Percentiles rank a stretch among this genome's conserved stretches.
These are phyloP conservation scores for Oophaga sylvatica DNA, from an alignment of 2,797 vertebrate genomes.

Conservation along the genomic window DNA sequence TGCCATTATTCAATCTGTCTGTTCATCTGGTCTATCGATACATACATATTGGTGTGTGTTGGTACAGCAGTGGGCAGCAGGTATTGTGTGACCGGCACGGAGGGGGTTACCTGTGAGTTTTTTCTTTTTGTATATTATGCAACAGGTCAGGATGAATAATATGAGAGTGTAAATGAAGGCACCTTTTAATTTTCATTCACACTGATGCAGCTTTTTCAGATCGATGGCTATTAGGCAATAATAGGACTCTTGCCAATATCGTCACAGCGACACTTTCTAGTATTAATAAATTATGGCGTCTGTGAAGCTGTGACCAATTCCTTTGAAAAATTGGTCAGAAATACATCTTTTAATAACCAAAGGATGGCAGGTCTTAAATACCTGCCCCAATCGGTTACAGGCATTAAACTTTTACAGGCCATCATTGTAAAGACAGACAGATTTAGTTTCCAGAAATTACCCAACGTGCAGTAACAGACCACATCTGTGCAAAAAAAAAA, in stretches of 20 bases:
- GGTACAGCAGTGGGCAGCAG: slow-evolving; percentile 65
- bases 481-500: slow-evolving; percentile 75
- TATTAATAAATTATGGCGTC: slow-evolving; percentile 66
- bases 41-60: slow-evolving; percentile 71
- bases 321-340: not conserved
- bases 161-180: slow-evolving; percentile 50
- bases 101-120: slow-evolving; percentile 47
- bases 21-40: slow-evolving; percentile 74
- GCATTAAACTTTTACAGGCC: slow-evolving; percentile 37
- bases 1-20: slow-evolving; percentile 74
- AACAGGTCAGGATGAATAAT: slow-evolving; percentile 64
- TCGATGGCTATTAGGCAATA: slow-evolving; percentile 54
- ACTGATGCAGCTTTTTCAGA: slow-evolving; percentile 52
- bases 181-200: slow-evolving; percentile 54
- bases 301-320: slow-evolving; percentile 57
- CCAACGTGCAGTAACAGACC: slow-evolving; percentile 73
- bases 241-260: slow-evolving; percentile 62
- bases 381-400: slow-evolving; percentile 26
- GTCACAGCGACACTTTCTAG: slow-evolving; percentile 64
- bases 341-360: slow-evolving; percentile 30
- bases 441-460: slow-evolving; percentile 67
- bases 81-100: slow-evolving; percentile 65
- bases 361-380: slow-evolving; percentile 1
- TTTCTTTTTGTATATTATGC: slow-evolving; percentile 62
- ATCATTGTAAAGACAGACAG: slow-evolving; percentile 40